phyloP scores from a whole-genome alignment of 1,140 invertebrate genomes.

The Globodera rostochiensis region DNA sequence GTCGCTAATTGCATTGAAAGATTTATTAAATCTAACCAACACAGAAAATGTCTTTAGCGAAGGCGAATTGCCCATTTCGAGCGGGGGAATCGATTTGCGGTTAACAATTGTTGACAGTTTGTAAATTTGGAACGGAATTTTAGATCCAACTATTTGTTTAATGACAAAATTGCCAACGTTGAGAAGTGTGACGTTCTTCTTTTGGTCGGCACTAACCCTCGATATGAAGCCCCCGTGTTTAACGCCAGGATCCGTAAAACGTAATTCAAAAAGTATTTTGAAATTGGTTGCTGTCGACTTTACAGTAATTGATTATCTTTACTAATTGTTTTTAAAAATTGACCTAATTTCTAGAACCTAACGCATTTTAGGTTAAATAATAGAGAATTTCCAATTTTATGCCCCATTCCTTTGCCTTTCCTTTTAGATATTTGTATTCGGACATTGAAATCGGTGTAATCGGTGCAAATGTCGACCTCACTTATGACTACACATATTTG shows the following conservation, averaged over 20 bases:
- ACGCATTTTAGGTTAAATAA: too few relatives aligned
- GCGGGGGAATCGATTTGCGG: constrained; percentile 83
- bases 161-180: constrained; percentile 72
- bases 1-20: constrained; percentile 85
- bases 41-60: constrained; percentile 86
- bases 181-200: constrained; percentile 91
- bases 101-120: constrained; percentile 61
- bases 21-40: constrained; percentile 84
- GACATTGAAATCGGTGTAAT: constrained; percentile 74
- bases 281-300: background rate
- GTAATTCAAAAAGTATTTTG: constrained; percentile 21
- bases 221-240: constrained; percentile 94
- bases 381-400: too few relatives aligned
- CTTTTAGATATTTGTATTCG: constrained; percentile 68
- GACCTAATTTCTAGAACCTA: too few relatives aligned
- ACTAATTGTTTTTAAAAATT: too few relatives aligned
- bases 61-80: constrained; percentile 81
- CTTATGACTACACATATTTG: constrained; percentile 80
- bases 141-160: constrained; percentile 68
- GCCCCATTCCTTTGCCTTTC: background rate
- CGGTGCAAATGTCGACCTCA: constrained; percentile 87
- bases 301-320: too few relatives aligned
- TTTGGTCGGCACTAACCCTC: constrained; percentile 91
- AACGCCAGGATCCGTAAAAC: constrained; percentile 90
- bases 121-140: constrained; percentile 18